Evolutionary conservation across 1,140 invertebrate species (phyloP).

Genomic region (Nymphalis io): DNA sequence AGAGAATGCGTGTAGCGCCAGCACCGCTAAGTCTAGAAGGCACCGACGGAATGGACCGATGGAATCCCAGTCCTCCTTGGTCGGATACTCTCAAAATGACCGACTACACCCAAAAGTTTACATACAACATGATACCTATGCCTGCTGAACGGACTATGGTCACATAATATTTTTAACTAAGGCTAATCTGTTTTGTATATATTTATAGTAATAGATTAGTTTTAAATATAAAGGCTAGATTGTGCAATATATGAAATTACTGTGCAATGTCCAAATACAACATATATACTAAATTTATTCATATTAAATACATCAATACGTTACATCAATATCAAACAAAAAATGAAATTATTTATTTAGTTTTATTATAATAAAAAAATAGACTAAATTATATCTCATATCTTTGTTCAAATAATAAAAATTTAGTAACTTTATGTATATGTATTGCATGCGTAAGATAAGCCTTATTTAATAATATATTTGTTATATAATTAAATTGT

Average conservation of each 20-base stretch:
- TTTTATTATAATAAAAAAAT: too few species aligned
- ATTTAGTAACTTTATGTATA: too few species aligned
- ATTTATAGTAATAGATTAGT: slow-evolving; percentile 8
- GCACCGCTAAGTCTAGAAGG: slow-evolving; percentile 75
- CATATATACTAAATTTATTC: slow-evolving; percentile 4
- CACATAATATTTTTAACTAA: slow-evolving; percentile 53
- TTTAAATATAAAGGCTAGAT: slow-evolving; percentile 14
- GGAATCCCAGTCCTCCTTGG: slow-evolving; percentile 91
- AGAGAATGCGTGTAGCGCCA: slow-evolving; percentile 64
- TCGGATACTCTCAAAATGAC: slow-evolving; percentile 89
- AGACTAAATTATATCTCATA: too few species aligned
- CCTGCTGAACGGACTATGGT: slow-evolving; percentile 83
- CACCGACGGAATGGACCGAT: slow-evolving; percentile 87
- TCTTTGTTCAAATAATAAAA: neutral
- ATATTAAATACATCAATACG: too few species aligned
- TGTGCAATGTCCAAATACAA: slow-evolving; percentile 10
- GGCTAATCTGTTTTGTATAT: neutral
- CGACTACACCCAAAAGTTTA: slow-evolving; percentile 88
- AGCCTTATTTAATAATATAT: slow-evolving; percentile 6
- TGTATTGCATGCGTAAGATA: neutral
- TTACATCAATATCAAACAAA: too few species aligned
- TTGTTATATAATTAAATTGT: neutral
- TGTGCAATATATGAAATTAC: slow-evolving; percentile 13
- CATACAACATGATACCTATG: slow-evolving; percentile 88
- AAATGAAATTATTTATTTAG: too few species aligned